Conservation (phyloP, 2,797 vertebrate genomes). For the Pyrocephalus nanus region DNA sequence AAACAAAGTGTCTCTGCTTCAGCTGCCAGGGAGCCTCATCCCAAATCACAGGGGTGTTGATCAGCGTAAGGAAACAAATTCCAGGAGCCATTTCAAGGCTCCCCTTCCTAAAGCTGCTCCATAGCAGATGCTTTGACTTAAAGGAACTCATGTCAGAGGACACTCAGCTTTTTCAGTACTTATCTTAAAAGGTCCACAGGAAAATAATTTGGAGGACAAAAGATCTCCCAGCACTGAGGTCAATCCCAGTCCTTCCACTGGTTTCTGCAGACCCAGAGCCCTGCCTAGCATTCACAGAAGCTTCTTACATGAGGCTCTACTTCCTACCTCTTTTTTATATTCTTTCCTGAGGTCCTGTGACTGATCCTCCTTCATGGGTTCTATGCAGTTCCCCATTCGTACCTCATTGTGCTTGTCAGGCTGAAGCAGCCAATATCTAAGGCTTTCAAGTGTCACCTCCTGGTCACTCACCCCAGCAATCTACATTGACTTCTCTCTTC, state of each 20-base stretch:
- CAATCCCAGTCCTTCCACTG: not conserved
- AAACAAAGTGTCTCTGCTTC: not conserved
- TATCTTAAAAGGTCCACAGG: not conserved
- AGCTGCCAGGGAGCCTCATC: not conserved
- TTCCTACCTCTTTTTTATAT: not conserved
- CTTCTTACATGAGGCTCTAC: not conserved
- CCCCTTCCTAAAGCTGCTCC: not conserved
- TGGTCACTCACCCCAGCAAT: conserved; percentile 45
- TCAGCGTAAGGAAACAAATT: not conserved
- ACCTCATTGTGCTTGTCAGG: not conserved
- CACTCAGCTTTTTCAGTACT: not conserved
- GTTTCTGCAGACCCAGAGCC: not conserved
- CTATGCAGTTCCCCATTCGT: not conserved
- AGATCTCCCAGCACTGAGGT: not conserved
- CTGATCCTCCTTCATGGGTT: not conserved
- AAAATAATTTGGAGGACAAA: not conserved
- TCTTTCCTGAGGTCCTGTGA: not conserved
- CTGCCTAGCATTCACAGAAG: not conserved
- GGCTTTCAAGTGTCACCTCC: conserved; percentile 20
- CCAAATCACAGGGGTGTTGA: not conserved
- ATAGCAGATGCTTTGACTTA: not conserved
- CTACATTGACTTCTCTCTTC: conserved; percentile 25
- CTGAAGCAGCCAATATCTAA: not conserved
- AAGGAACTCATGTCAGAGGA: not conserved
- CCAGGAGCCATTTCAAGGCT: not conserved